Evolutionary conservation across 1,140 invertebrate species (phyloP).

Genomic region (Microvelia longipes): DNA sequence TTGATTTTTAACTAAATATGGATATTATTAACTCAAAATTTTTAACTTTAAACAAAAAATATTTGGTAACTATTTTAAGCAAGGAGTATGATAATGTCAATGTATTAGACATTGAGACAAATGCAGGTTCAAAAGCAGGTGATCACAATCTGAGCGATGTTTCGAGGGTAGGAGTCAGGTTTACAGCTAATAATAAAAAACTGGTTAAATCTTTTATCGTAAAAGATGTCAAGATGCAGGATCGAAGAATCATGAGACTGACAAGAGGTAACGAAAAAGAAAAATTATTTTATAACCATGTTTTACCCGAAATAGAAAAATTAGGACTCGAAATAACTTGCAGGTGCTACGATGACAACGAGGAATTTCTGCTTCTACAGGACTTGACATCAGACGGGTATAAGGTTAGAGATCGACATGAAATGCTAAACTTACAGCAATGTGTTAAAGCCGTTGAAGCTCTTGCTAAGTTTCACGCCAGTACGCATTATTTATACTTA

Average conservation of each 20-base stretch:
- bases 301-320: not conserved
- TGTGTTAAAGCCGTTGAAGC: not conserved
- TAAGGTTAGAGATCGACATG: not conserved
- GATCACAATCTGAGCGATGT: not conserved
- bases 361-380: not conserved
- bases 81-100: not conserved
- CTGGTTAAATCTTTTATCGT: not conserved
- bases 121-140: not conserved
- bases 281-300: not conserved
- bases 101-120: not conserved
- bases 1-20: too few species aligned
- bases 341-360: not conserved
- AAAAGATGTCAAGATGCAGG: not conserved
- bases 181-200: not conserved
- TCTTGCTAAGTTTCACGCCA: not conserved
- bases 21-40: too few species aligned
- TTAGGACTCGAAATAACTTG: not conserved
- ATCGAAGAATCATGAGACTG: not conserved
- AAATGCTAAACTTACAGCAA: not conserved
- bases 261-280: not conserved
- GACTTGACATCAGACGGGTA: not conserved
- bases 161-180: not conserved
- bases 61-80: not conserved
- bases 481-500: not conserved
- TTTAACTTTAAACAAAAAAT: too few species aligned